Evolutionary conservation across 2,888 invertebrate genomes (phyloP).

Genomic region (Teinopalpus imperialis): DNA sequence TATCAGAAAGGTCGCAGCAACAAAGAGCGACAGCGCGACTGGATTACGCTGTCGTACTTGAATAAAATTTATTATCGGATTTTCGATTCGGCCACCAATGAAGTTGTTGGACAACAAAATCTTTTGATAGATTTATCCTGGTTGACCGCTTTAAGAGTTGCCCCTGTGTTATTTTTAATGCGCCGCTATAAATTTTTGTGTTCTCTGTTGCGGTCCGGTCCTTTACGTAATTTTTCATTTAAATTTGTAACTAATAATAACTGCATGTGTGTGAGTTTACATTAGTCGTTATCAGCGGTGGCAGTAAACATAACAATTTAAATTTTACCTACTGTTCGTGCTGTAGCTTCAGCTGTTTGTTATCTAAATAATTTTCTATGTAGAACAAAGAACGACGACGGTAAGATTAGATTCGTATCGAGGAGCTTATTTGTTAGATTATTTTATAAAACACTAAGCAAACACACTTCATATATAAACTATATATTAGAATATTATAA

Average conservation of each 20-base stretch:
- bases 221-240: constrained; percentile 15
- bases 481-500: constrained; percentile 2
- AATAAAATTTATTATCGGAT: constrained; percentile 82
- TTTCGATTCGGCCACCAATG: constrained; percentile 82
- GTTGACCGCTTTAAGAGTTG: constrained; percentile 76
- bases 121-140: constrained; percentile 82
- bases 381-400: constrained; percentile 24
- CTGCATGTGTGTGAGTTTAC: not conserved
- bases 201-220: constrained; percentile 34
- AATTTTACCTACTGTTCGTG: constrained; percentile 16
- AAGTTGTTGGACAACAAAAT: constrained; percentile 82
- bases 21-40: constrained; percentile 76
- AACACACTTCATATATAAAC: not conserved
- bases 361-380: constrained; percentile 20
- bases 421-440: constrained; percentile 12
- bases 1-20: constrained; percentile 73
- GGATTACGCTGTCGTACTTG: constrained; percentile 81
- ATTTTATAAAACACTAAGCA: constrained; percentile 12
- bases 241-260: constrained; percentile 2
- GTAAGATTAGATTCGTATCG: constrained; percentile 18
- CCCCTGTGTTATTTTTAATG: constrained; percentile 75
- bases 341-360: constrained; percentile 3
- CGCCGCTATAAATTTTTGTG: constrained; percentile 69
- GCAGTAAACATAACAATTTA: constrained; percentile 13
- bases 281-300: constrained; percentile 4